Conservation (phyloP, 1,140 invertebrate species). For the Drosophila sucinea region DNA sequence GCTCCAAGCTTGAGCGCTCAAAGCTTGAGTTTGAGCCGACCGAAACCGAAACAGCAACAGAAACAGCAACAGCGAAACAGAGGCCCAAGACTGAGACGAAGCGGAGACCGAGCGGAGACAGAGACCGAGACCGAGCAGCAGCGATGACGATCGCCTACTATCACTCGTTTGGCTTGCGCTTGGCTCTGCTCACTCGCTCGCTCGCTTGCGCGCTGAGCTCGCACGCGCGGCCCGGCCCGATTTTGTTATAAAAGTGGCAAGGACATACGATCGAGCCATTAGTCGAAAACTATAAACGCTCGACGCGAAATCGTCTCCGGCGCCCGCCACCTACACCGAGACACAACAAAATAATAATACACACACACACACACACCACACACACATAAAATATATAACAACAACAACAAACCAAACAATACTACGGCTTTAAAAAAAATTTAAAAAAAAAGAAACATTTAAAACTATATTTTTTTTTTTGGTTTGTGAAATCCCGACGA, state of each 20-base stretch:
- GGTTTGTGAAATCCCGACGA: background rate
- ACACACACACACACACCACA: too few species aligned
- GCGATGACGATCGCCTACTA: conserved; percentile 6
- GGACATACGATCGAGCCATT: conserved; percentile 82
- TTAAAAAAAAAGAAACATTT: background rate
- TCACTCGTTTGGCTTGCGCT: conserved; percentile 12
- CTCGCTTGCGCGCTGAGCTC: conserved; percentile 65
- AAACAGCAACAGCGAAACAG: background rate
- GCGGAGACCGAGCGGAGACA: conserved; percentile 2
- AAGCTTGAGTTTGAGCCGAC: background rate
- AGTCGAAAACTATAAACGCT: conserved; percentile 83
- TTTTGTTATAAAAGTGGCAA: conserved; percentile 83
- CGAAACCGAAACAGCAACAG: background rate
- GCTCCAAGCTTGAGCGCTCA: background rate
- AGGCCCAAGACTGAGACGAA: background rate
- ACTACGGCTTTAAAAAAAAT: background rate
- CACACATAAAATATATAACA: background rate
- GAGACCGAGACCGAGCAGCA: conserved; percentile 43
- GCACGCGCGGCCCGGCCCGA: conserved; percentile 46
- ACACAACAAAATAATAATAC: conserved; percentile 23
- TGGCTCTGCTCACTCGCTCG: conserved; percentile 66
- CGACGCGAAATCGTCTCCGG: conserved; percentile 80
- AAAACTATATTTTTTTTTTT: conserved; percentile 6
- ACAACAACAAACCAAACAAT: background rate
- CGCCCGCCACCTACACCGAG: conserved; percentile 15